A percentile compares a stretch with the other conserved stretches of the same genome.
Evolutionary conservation across 2,797 vertebrate genomes (phyloP).

Genomic region (Tragelaphus eurycerus): DNA sequence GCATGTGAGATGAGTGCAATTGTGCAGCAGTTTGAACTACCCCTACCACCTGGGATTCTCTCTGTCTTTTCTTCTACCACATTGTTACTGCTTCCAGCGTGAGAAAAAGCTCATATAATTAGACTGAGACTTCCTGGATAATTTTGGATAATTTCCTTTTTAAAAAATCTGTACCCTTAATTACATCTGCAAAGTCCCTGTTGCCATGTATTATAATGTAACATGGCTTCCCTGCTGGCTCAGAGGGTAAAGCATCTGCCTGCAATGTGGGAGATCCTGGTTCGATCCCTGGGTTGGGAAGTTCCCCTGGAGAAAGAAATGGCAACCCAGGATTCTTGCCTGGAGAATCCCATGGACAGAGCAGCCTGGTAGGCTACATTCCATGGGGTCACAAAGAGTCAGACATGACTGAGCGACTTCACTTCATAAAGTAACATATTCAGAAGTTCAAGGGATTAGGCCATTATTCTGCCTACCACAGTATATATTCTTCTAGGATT

Average conservation of each 20-base stretch:
- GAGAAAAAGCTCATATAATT: not conserved
- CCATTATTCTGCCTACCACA: not conserved
- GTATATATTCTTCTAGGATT: not conserved
- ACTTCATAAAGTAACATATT: not conserved
- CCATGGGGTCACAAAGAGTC: fast-evolving
- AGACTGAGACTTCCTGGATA: not conserved
- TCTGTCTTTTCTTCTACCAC: not conserved
- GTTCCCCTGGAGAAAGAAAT: too few relatives aligned
- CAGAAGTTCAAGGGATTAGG: not conserved
- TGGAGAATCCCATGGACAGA: too few relatives aligned
- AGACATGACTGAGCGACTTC: too few relatives aligned
- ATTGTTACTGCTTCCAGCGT: not conserved
- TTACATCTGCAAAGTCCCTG: not conserved
- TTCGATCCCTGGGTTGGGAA: too few relatives aligned
- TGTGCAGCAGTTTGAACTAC: not conserved
- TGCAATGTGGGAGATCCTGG: too few relatives aligned
- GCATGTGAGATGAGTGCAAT: not conserved
- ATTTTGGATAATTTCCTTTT: not conserved
- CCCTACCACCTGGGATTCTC: not conserved
- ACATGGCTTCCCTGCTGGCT: not conserved
- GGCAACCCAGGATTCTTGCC: too few relatives aligned
- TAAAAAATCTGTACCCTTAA: not conserved
- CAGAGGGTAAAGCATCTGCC: too few relatives aligned
- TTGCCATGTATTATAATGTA: not conserved
- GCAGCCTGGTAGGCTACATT: too few relatives aligned